Evolutionary conservation across 2,113 vertebrate species (phyloP).

Genomic region (Chrysochloris asiatica): DNA sequence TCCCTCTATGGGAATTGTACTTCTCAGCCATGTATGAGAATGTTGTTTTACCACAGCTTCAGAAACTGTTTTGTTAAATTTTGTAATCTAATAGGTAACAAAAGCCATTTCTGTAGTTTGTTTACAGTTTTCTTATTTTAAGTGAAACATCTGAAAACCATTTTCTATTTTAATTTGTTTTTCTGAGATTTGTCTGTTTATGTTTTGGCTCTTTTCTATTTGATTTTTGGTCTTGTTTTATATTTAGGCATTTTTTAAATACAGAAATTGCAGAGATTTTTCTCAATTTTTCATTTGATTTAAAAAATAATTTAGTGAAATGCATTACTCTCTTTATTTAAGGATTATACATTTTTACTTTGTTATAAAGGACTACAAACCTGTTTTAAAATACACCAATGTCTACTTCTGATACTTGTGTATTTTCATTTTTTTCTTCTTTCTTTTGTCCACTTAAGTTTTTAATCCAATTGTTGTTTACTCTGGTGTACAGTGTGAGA

Average conservation of each 20-base stretch:
- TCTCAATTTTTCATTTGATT: not conserved
- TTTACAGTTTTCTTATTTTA: constrained; percentile 3
- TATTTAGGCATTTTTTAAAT: not conserved
- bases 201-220: not conserved
- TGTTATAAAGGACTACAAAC: not conserved
- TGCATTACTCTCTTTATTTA: not conserved
- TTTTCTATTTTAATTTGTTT: constrained; percentile 32
- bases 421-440: not conserved
- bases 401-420: not conserved
- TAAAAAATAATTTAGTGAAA: not conserved
- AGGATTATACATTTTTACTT: not conserved
- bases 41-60: not conserved
- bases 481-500: not conserved
- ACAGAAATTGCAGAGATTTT: too few species aligned
- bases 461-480: not conserved
- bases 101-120: not conserved
- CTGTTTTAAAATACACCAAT: not conserved
- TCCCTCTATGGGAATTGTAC: not conserved
- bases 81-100: not conserved
- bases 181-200: not conserved
- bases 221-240: not conserved
- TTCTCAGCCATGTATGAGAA: not conserved
- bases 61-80: not conserved
- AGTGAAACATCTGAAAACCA: not conserved
- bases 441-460: not conserved